Percentiles rank a stretch among this genome's conserved stretches.
Evolutionary conservation across 1,140 invertebrate genomes (phyloP).

Genomic region (Batillaria attramentaria): DNA sequence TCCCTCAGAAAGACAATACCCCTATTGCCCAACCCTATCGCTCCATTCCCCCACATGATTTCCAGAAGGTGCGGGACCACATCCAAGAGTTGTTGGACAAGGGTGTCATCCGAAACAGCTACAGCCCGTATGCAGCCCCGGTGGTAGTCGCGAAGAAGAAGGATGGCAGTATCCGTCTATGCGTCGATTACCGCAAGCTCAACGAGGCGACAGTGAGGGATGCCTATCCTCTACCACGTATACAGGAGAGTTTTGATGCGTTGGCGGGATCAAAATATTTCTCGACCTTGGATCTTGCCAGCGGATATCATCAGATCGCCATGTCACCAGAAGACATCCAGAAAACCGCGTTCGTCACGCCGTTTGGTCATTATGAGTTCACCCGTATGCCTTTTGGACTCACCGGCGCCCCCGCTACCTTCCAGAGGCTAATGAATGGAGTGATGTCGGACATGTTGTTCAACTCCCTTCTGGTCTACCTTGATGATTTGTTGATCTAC

Average conservation of each 20-base stretch:
- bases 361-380: constrained; percentile 49
- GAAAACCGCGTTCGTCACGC: constrained; percentile 65
- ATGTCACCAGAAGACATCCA: constrained; percentile 57
- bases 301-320: constrained; percentile 67
- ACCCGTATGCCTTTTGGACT: constrained; percentile 57
- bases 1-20: constrained; percentile 18
- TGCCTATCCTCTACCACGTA: constrained; percentile 38
- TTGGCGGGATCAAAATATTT: constrained; percentile 56
- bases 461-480: constrained; percentile 43
- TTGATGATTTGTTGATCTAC: constrained; percentile 52
- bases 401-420: constrained; percentile 54
- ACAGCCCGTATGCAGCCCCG: constrained; percentile 36
- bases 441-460: constrained; percentile 43
- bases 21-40: constrained; percentile 30
- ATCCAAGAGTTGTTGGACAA: constrained; percentile 25
- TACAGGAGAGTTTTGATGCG: constrained; percentile 37
- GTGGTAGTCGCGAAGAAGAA: constrained; percentile 45
- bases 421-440: constrained; percentile 55
- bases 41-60: neutral
- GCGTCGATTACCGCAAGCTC: constrained; percentile 42
- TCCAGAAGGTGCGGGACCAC: constrained; percentile 28
- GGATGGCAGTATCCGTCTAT: constrained; percentile 36
- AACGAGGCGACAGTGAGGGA: constrained; percentile 40
- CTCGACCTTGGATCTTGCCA: constrained; percentile 41
- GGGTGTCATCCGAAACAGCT: constrained; percentile 25